Evolutionary conservation across 2,888 invertebrate species (phyloP).

Genomic region (Trilocha varians): DNA sequence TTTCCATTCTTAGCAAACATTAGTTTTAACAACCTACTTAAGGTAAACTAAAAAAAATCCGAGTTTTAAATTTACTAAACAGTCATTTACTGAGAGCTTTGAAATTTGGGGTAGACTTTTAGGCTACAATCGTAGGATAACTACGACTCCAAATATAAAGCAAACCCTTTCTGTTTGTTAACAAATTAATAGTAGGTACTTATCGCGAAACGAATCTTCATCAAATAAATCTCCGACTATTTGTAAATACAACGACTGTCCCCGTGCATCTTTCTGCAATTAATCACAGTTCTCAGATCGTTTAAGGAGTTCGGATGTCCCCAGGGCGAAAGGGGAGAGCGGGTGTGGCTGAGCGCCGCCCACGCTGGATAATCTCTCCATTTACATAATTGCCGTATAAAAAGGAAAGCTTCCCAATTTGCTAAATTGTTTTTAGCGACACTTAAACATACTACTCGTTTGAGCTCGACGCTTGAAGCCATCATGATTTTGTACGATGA

Average conservation of each 20-base stretch:
- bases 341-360: conserved; percentile 63
- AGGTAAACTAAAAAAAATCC: no score
- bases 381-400: conserved; percentile 75
- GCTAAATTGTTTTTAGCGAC: conserved; percentile 70
- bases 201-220: conserved; percentile 38
- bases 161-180: no score
- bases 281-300: conserved; percentile 64
- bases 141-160: no score
- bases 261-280: conserved; percentile 42
- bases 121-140: no score
- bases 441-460: conserved; percentile 29
- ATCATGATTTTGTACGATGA: conserved; percentile 1
- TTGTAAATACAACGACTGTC: conserved; percentile 38
- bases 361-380: conserved; percentile 69
- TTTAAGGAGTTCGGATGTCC: conserved; percentile 47
- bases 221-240: conserved; percentile 57
- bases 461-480: background rate
- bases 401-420: conserved; percentile 72
- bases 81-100: no score
- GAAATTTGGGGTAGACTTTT: no score
- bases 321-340: conserved; percentile 54
- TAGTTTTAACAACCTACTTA: no score
- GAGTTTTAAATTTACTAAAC: no score
- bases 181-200: no score
- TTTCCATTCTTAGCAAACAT: no score